Base-by-base conservation (phyloP, 2,888 invertebrate species). In the Drosophila villosipedis region DNA sequence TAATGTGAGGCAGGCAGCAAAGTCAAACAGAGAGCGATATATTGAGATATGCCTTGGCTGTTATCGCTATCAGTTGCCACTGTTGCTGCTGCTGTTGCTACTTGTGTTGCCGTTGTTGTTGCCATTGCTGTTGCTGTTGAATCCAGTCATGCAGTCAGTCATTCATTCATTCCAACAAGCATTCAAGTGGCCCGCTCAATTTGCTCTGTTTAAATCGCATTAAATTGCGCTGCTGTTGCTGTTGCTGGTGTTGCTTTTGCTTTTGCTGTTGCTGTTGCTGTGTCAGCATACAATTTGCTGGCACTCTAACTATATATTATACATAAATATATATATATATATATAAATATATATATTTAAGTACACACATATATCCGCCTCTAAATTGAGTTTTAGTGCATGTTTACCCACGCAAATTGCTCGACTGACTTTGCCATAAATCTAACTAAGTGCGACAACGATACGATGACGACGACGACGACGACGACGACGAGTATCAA, bases 371-470 rank as follows among this genome's bases (percentile, higher is more conserved):
- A 79, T 84, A 84, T 90, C 79, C 74, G 86, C 80, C 76, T 87
- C 84, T 91, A 87, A 87, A 87, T 88, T 88, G 91, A 81, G 90
- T 87, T 90, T 92, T 91, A 92, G 90, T 92, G 90, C 90, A 88
- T 92, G 91, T 92, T 92, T 92, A 92, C 91, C 92, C 92, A 92
- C 91, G 91, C 91, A 92, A 92, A 92, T 91, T 90, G 91, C 92
- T 92, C 88, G 90, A 83, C 82, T 89, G 84, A 84, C 84, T 85
- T 89, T 87, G 90, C 84, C 85, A 85, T 85, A 89, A 89, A 85
- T 85, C 88, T 87, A 85, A 77, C 85, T 87, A 87, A 85, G 88
- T 84, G 87, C 84, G 84, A 73, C 35, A 68, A 66, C 50, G 16
- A 22, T 16, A 57, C 59, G 19, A 37, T 10, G 35, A 39, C 55